A percentile compares a stretch with the other conserved stretches of the same genome.
These are phyloP conservation scores for Apodemus agrarius DNA, from an alignment of 2,797 vertebrate genomes.

Conservation along the genomic window DNA sequence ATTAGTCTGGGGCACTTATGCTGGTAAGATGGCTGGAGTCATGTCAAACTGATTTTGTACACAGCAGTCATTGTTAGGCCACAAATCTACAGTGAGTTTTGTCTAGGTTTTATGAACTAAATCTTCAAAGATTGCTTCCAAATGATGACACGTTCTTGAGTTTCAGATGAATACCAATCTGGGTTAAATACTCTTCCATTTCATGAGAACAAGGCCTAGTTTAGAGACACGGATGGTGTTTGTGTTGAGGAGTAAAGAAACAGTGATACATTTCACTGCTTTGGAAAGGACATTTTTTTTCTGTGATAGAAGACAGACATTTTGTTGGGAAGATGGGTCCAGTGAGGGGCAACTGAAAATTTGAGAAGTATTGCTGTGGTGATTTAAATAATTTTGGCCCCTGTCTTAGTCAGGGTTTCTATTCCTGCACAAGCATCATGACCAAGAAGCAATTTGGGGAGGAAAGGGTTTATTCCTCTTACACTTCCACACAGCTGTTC, in stretches of 20 bases:
- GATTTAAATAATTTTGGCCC: neutral
- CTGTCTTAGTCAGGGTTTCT: no score
- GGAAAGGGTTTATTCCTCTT: no score
- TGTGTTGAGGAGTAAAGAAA: neutral
- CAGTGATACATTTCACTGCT: neutral
- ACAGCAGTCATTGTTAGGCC: neutral
- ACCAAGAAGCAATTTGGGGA: no score
- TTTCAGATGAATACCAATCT: neutral
- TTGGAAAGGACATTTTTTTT: neutral
- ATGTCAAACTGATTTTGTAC: neutral
- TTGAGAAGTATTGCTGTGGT: neutral
- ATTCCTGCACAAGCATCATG: no score
- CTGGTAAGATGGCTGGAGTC: neutral
- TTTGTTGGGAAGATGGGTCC: neutral
- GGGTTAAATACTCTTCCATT: neutral
- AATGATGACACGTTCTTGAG: neutral
- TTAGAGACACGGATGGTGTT: neutral
- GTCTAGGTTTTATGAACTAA: neutral
- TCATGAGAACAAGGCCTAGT: neutral
- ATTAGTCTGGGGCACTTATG: neutral
- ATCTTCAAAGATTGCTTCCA: neutral
- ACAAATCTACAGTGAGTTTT: neutral
- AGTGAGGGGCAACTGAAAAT: neutral
- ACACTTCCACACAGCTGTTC: no score
- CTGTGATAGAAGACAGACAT: neutral